Base-by-base conservation (phyloP, 92 coral and sea anemone genomes). In the Desmophyllum pertusum region DNA sequence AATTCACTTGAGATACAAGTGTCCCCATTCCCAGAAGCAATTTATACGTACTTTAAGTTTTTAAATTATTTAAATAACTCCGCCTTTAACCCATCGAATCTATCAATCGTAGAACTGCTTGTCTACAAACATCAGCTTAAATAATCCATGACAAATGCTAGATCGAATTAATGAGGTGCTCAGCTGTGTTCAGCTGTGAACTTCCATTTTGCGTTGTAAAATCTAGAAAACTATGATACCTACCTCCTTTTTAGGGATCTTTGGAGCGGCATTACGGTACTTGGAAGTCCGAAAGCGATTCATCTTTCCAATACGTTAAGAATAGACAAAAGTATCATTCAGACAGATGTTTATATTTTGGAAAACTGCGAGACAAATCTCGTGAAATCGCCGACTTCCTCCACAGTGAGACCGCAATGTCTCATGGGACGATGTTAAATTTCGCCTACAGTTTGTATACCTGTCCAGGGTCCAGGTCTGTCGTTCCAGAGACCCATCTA, bases 181-280 rank as follows among this genome's bases (percentile, higher is more conserved):
- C n/a, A n/a, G n/a, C n/a, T n/a, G n/a, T n/a, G n/a, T n/a, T n/a
- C n/a, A n/a, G n/a, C n/a, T 9, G 53, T 21, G 5, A 71, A 23
- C 17, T 10, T 18, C 18, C 9, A 33, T 18, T 50, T 50, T 57
- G 67, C 19, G 5, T 10, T 25, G 37, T 62, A 62, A 48, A 75
- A 81, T 59, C 19, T 18, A 15, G 40, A 13, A 41, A 67, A 23
- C 39, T 27, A 29, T 52, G 21, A 39, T 15, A 82, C 68, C 78
- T 62, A 94, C 98, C 98, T 94, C 92, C 52, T 83, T 77, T 61
- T 88, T 90, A 1, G 93, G 90, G 9, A 84, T 79, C 89, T 94
- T 94, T 42, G 93, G 91, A 42, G 92, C 83, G 39, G 98, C 98
- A 77, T 94, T 94, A 36, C 89, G 94, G 88, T 89, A 94, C 81